Base-by-base conservation (phyloP, 2,888 invertebrate genomes). In the Mimumesa dahlbomi region DNA sequence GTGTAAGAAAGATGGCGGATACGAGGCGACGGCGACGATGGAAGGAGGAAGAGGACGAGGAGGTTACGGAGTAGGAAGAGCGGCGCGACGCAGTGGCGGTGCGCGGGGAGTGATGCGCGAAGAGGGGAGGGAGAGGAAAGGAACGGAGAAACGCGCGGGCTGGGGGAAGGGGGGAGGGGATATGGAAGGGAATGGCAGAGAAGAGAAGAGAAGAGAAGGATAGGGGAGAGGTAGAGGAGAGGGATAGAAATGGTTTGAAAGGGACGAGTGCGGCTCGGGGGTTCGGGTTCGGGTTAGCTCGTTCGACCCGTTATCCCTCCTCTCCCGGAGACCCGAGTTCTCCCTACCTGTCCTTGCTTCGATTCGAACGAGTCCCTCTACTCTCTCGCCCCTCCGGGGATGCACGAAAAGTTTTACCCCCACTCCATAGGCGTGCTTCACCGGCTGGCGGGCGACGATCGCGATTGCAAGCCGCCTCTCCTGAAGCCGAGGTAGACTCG, bases 241-340 rank as follows among this genome's bases (percentile, higher is more conserved):
- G 22, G 61, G 57, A 67, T 11, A 53, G 61, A 72, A 56, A 13
- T 36, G 46, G 45, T 7, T 3, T 22, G 46, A 45, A 40, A 45
- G 49, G 31, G 42, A 22, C 21, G 21, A 43, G 43, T 31, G 68
- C 45, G 59, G 58, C 48, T 81, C 76, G 80, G 85, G 82, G 82
- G 84, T 85, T 87, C 84, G 82, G 82, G 84, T 85, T 87, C 84
- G 86, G 87, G 87, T 87, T 88, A 88, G 89, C 89, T 89, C 88
- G 88, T 89, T 88, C 89, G 89, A 88, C 89, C 89, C 89, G 89
- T 88, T 88, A 87, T 87, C 87, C 88, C 87, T 82, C 79, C 87
- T 81, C 83, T 80, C 78, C 68, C 76, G 38, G 59, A 63, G 63
- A 65, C 61, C 67, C 68, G 72, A 71, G 73, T 75, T 52, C 73